Conservation (phyloP, 1,140 invertebrate genomes). For the Aphaenogaster ashmeadi region DNA sequence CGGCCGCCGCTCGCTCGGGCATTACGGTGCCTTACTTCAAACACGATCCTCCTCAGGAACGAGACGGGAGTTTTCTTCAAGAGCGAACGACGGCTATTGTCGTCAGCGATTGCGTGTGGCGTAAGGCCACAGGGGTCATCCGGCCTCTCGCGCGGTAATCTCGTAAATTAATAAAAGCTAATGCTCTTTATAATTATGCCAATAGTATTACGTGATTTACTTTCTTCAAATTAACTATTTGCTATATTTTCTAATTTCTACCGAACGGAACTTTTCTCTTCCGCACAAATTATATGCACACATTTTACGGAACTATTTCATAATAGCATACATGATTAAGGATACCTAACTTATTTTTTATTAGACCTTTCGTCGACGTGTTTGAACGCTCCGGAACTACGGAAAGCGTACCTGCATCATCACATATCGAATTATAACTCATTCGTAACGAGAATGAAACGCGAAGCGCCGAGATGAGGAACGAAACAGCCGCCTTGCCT, state of each 20-base stretch:
- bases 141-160: background rate
- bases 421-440: conserved; percentile 21
- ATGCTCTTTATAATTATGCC: background rate
- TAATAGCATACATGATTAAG: background rate
- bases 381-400: conserved; percentile 9
- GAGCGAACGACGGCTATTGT: conserved; percentile 54
- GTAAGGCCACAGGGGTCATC: background rate
- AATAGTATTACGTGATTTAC: background rate
- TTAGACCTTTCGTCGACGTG: background rate
- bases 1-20: conserved; percentile 64
- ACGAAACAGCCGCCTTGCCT: conserved; percentile 15
- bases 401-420: background rate
- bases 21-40: conserved; percentile 58
- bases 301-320: background rate
- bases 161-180: conserved; percentile 5
- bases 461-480: conserved; percentile 29
- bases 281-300: background rate
- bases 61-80: conserved; percentile 38
- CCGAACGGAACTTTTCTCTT: background rate
- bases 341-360: background rate
- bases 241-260: background rate
- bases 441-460: background rate
- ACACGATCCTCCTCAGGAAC: conserved; percentile 52
- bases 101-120: conserved; percentile 36
- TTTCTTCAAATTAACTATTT: background rate